Percentiles rank a stretch among this genome's conserved stretches.
Evolutionary conservation across 2,113 vertebrate genomes (phyloP).

Genomic region (Pelobates fuscus): DNA sequence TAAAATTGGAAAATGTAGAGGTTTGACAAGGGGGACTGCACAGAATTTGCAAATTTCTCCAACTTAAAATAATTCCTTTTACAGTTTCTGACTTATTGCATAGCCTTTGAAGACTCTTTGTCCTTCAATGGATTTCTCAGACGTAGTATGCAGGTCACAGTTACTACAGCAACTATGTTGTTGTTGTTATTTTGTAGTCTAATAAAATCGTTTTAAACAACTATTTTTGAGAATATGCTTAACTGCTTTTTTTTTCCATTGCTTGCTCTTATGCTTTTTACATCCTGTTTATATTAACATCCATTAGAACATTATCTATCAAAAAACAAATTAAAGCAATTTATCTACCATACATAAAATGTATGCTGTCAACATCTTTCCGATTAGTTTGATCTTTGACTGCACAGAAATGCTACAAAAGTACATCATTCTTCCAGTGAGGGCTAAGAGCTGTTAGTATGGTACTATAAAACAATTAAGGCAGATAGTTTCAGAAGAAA

Average conservation of each 20-base stretch:
- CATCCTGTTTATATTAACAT: conserved; percentile 36
- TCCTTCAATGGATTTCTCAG: too few relatives aligned
- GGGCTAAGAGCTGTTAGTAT: conserved; percentile 31
- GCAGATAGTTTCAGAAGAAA: conserved; percentile 41
- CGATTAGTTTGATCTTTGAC: conserved; percentile 48
- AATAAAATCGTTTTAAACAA: too few relatives aligned
- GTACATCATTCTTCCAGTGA: conserved; percentile 39
- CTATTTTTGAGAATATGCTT: too few relatives aligned
- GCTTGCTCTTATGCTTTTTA: conserved; percentile 27
- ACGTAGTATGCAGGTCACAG: too few relatives aligned
- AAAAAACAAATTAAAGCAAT: conserved; percentile 50
- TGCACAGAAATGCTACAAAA: conserved; percentile 42
- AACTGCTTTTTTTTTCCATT: conserved; percentile 1
- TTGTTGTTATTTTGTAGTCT: too few relatives aligned
- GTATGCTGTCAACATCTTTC: conserved; percentile 48
- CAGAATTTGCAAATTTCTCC: too few relatives aligned
- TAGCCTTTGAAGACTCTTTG: too few relatives aligned
- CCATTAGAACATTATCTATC: conserved; percentile 49
- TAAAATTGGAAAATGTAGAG: too few relatives aligned
- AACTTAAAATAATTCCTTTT: too few relatives aligned
- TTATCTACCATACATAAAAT: conserved; percentile 36
- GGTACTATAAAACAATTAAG: conserved; percentile 46
- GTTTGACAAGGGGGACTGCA: too few relatives aligned
- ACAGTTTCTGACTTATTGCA: too few relatives aligned
- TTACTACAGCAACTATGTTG: too few relatives aligned